Base-by-base conservation (phyloP, 2,888 invertebrate genomes). In the Cerastis rubricosa region DNA sequence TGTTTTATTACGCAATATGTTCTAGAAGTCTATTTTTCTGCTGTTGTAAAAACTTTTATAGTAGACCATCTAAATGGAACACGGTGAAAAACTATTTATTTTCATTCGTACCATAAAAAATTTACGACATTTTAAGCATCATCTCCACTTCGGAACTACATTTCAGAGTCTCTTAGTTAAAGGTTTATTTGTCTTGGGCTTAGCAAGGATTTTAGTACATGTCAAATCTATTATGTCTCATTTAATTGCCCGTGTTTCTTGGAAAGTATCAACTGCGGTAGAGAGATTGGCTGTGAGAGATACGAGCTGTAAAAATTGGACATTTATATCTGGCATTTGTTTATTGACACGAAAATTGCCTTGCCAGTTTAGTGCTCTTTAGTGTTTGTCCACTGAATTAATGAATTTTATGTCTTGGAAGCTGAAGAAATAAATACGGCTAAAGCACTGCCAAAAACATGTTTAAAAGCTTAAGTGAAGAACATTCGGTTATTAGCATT, bases 51-150 rank as follows among this genome's bases (percentile, higher is more conserved):
- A 81, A 82, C 89, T 94, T 95, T 95, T 95, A 96, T 94, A 92
- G 93, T 93, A 88, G 88, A 91, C 91, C 92, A 91, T 91, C 90
- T 90, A 94, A 94, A 94, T 93, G 93, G 92, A 93, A 93, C 92
- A 90, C 89, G 89, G 91, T 90, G 93, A 92, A 95, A 94, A 94
- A 92, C 94, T 95, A 96, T 96, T 96, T 96, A 95, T 96, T 96
- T 95, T 93, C 93, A 92, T 94, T 93, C 88, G 87, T 91, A 91
- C 93, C 90, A 92, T 96, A 94, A 95, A 95, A 91, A 64, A 88
- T 96, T 96, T 94, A 96, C 94, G 95, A 91, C 92, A 90, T 90
- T 94, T 96, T 95, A 95, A 96, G 96, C 93, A 94, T 92, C 93
- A 92, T 91, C 91, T 90, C 90, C 92, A 93, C 93, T 94, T 90